Conservation (phyloP, 2,797 vertebrate genomes). For the Acanthopagrus latus region DNA sequence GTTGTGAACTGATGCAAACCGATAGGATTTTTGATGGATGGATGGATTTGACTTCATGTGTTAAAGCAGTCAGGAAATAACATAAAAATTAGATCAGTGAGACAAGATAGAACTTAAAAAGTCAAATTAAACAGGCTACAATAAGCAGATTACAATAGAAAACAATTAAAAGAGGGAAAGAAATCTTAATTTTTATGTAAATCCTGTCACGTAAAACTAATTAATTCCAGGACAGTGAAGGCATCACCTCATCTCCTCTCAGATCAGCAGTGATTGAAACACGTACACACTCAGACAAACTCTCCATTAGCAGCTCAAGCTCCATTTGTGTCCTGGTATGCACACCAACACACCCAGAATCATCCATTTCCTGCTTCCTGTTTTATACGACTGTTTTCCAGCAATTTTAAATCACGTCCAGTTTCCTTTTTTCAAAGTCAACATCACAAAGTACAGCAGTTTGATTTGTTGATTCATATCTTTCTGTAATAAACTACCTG, state of each 20-base stretch:
- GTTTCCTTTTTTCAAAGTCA: too few species aligned
- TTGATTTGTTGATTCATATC: background rate
- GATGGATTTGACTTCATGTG: background rate
- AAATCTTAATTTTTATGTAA: too few species aligned
- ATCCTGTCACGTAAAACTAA: too few species aligned
- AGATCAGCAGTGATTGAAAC: background rate
- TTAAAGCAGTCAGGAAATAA: background rate
- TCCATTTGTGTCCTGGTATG: conserved; percentile 17
- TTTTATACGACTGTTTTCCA: background rate
- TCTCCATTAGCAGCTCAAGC: background rate
- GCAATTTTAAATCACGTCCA: too few species aligned
- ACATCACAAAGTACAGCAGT: background rate
- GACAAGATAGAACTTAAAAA: too few species aligned
- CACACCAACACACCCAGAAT: background rate
- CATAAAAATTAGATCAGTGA: background rate
- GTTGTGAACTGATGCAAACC: background rate
- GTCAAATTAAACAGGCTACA: too few species aligned
- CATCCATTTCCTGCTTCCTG: conserved; percentile 19
- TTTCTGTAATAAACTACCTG: too few species aligned
- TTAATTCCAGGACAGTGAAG: background rate
- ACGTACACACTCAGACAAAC: background rate
- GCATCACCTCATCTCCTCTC: background rate
- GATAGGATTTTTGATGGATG: background rate
- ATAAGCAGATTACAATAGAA: too few species aligned
- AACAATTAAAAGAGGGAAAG: too few species aligned